These are phyloP conservation scores for Sycophila texana DNA, from an alignment of 2,888 invertebrate genomes.

Conservation along the genomic window DNA sequence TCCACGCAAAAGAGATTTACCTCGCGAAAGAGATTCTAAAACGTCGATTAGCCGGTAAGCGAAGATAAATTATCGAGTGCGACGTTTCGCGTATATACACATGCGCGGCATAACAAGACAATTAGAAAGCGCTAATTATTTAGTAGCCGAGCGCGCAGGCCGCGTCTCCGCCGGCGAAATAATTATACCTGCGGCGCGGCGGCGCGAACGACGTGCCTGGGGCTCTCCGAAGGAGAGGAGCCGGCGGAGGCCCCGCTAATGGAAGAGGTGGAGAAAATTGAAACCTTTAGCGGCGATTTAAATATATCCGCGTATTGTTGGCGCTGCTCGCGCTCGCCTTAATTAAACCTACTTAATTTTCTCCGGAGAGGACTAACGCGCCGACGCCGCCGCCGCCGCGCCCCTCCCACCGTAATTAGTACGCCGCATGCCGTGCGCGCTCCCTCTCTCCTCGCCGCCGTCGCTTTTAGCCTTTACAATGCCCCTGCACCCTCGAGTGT, in stretches of 20 bases:
- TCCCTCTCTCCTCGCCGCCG: neutral
- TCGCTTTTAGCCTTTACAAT: neutral
- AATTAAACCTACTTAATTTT: slow-evolving; percentile 73
- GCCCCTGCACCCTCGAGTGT: neutral
- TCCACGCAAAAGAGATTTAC: no score
- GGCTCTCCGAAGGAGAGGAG: slow-evolving; percentile 3
- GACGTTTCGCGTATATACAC: slow-evolving; percentile 13
- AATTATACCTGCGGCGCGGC: slow-evolving; percentile 40
- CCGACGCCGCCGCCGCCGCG: slow-evolving; percentile 18
- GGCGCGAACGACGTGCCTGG: slow-evolving; percentile 19
- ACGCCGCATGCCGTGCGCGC: neutral
- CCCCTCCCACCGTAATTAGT: slow-evolving; percentile 57
- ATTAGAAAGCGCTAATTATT: slow-evolving; percentile 56
- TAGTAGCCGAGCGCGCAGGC: slow-evolving; percentile 32
- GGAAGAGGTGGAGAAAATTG: slow-evolving; percentile 60
- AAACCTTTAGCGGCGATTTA: slow-evolving; percentile 67
- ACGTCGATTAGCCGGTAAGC: neutral
- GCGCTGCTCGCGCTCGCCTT: slow-evolving; percentile 62
- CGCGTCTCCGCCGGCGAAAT: slow-evolving; percentile 18
- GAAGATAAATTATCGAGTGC: slow-evolving; percentile 35
- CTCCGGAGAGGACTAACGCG: slow-evolving; percentile 57
- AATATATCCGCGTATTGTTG: slow-evolving; percentile 69
- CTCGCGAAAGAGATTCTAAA: no score
- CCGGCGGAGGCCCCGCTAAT: slow-evolving; percentile 44
- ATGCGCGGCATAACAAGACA: slow-evolving; percentile 45